A percentile compares a stretch with the other conserved stretches of the same genome.
phyloP scores from a whole-genome alignment of 2,888 invertebrate genomes.

The Cataglyphis cursor region DNA sequence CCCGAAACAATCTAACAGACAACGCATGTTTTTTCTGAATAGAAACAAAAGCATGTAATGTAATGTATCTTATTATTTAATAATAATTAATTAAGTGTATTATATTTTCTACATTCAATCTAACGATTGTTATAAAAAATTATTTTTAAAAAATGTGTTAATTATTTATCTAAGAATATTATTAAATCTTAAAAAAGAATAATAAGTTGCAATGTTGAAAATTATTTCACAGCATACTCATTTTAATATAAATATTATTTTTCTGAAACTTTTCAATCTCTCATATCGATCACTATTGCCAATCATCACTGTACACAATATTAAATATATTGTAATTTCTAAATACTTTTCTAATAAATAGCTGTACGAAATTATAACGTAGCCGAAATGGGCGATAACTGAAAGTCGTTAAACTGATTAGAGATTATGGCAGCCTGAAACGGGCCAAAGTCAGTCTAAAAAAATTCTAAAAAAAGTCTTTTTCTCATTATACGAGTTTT shows the following conservation, averaged over 20 bases:
- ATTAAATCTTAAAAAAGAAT: not conserved
- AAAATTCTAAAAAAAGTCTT: not conserved
- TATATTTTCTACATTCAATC: not conserved
- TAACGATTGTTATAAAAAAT: not conserved
- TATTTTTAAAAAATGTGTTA: not conserved
- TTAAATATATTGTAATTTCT: conserved; percentile 8
- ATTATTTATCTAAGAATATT: not conserved
- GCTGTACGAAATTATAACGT: not conserved
- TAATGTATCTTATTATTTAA: not conserved
- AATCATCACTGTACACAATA: not conserved
- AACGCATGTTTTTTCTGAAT: not conserved
- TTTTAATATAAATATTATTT: not conserved
- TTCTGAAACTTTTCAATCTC: not conserved
- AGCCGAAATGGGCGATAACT: not conserved
- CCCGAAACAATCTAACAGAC: not conserved
- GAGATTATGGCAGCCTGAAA: not conserved
- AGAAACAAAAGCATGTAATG: not conserved
- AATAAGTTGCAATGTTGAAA: not conserved
- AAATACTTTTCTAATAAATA: not conserved
- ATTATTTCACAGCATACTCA: not conserved
- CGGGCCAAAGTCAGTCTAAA: conserved; percentile 31
- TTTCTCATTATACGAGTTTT: conserved; percentile 24
- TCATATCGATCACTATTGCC: not conserved
- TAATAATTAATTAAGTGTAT: not conserved
- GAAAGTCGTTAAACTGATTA: conserved; percentile 28